Conservation (phyloP, 2,113 vertebrate species). For the Podocnemis expansa region DNA sequence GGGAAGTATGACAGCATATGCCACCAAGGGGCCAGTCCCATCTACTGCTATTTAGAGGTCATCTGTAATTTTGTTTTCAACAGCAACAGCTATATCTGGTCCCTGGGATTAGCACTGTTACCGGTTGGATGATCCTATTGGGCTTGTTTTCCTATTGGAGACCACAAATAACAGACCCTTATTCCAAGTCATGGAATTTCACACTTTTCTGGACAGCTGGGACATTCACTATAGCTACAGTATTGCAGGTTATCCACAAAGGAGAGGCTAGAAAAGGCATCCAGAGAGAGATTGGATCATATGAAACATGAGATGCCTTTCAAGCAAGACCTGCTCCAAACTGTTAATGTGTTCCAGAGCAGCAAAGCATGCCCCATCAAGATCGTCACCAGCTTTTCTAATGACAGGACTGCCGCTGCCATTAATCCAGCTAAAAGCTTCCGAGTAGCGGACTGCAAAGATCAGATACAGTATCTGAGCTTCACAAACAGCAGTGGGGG, state of each 20-base stretch:
- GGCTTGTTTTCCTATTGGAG: not conserved
- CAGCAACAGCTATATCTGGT: slow-evolving; percentile 8
- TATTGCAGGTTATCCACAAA: not conserved
- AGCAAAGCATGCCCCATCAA: accelerated
- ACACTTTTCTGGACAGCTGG: not conserved
- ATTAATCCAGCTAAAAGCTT: not conserved
- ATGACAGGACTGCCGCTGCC: accelerated
- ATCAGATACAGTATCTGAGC: not conserved
- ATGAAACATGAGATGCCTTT: not conserved
- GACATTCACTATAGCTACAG: not conserved
- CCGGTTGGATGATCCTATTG: not conserved
- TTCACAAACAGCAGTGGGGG: not conserved
- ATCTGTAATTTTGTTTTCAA: slow-evolving; percentile 51
- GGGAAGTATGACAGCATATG: slow-evolving; percentile 11
- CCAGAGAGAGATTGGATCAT: not conserved
- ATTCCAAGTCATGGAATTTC: not conserved
- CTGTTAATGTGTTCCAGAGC: accelerated
- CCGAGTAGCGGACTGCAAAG: not conserved
- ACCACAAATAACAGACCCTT: not conserved
- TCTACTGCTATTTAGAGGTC: slow-evolving; percentile 42
- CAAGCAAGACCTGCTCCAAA: not conserved
- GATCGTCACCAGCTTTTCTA: not conserved
- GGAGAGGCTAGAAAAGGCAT: accelerated
- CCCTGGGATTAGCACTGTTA: not conserved
- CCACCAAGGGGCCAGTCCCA: not conserved